phyloP scores from a whole-genome alignment of 1,140 invertebrate genomes.

The Drosophila ercepeae region DNA sequence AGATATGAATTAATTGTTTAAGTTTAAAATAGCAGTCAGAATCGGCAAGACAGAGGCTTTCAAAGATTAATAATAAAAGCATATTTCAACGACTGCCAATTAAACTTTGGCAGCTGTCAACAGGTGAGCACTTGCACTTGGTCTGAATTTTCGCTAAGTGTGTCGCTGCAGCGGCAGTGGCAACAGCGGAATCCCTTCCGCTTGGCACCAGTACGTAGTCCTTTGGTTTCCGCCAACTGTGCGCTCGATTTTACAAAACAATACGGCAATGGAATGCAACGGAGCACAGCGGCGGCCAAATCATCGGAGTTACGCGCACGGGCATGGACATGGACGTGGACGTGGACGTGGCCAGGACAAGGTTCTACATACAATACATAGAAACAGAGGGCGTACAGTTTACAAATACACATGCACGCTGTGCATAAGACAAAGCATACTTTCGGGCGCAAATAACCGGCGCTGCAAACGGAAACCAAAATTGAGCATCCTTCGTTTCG shows the following conservation, averaged over 20 bases:
- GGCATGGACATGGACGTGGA: background rate
- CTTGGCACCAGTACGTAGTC: constrained; percentile 37
- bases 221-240: constrained; percentile 65
- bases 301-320: constrained; percentile 67
- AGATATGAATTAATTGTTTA: background rate
- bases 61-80: too few species aligned
- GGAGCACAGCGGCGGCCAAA: constrained; percentile 52
- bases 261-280: constrained; percentile 53
- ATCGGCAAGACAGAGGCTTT: too few species aligned
- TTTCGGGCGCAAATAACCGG: constrained; percentile 76
- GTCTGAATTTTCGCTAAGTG: constrained; percentile 18
- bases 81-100: background rate
- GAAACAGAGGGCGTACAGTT: background rate
- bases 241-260: constrained; percentile 58
- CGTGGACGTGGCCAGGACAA: background rate
- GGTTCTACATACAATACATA: background rate
- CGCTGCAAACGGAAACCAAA: constrained; percentile 62
- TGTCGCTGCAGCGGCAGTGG: background rate
- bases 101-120: background rate
- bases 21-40: background rate
- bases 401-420: background rate
- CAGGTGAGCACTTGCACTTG: background rate
- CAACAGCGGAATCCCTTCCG: constrained; percentile 63
- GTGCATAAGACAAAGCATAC: constrained; percentile 73
- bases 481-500: constrained; percentile 42